Base-by-base conservation (phyloP, 2,888 invertebrate species). In the Fissipunctia ypsillon region DNA sequence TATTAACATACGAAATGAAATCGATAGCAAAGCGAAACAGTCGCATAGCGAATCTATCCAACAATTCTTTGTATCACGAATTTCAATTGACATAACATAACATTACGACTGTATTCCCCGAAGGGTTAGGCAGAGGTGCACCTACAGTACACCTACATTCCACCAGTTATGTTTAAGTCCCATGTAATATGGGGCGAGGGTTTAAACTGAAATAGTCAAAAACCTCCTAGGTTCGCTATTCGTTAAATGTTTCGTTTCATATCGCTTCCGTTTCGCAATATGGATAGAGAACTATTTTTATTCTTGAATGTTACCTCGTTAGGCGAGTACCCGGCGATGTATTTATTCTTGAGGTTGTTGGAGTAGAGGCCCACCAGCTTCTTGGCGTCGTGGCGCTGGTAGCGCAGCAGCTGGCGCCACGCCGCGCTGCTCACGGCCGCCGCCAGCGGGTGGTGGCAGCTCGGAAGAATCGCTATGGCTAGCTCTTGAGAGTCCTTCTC, bases 381-480 rank as follows among this genome's bases (percentile, higher is more conserved):
- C 71, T 94, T 95, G 0, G 97, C 97, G 66, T 97, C 96, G 0
- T 97, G 93, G 25, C 97, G 94, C 57, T 97, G 94, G 84, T 97
- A 96, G 69, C 96, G 95, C 6, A 97, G 92, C 59, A 98, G 96
- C 78, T 96, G 97, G 64, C 96, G 91, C 99, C 99, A 99, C 57
- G 98, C 95, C 86, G 97, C 96, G 9, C 96, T 95, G 82, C 97
- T 95, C 41, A 96, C 94, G 35, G 94, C 94, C 38, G 96, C 94
- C 54, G 98, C 97, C 54, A 97, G 96, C 2, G 98, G 98, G 93
- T 98, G 98, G 93, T 99, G 98, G 66, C 97, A 97, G 57, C 98
- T 97, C 22, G 98, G 94, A 41, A 99, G 91, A 9, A 97, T 95
- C 74, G 97, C 97, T 71, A 98, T 90, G 0, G 97, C 97, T 63